Evolutionary conservation across 2,113 vertebrate species (phyloP).

Genomic region (Pseudorhombus dupliciocellatus): DNA sequence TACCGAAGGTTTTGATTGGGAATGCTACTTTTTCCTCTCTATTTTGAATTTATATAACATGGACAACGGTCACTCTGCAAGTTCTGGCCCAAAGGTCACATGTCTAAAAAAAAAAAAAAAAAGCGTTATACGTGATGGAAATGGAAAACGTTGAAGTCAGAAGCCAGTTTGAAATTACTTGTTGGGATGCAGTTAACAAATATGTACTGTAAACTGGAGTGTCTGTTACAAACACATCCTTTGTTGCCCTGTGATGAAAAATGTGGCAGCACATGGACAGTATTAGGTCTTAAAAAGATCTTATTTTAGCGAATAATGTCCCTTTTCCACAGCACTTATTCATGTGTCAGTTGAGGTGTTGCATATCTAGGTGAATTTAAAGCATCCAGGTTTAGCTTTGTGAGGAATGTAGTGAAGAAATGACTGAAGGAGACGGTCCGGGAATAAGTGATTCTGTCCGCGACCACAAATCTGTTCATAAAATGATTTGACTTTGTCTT

Average conservation of each 20-base stretch:
- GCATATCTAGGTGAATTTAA: constrained; percentile 28
- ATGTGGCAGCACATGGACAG: constrained; percentile 45
- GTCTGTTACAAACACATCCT: constrained; percentile 60
- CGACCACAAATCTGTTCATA: constrained; percentile 32
- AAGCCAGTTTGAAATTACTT: constrained; percentile 51
- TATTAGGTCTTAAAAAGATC: constrained; percentile 33
- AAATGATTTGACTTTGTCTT: constrained; percentile 46
- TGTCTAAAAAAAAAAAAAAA: constrained; percentile 37
- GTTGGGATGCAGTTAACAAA: constrained; percentile 50
- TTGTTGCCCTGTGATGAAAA: constrained; percentile 29
- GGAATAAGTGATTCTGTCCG: constrained; percentile 27
- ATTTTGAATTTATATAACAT: constrained; percentile 34
- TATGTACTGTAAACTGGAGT: constrained; percentile 74
- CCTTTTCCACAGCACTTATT: constrained; percentile 53
- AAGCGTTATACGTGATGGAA: constrained; percentile 36
- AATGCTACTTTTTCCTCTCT: constrained; percentile 30
- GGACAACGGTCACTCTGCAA: constrained; percentile 46
- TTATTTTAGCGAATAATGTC: constrained; percentile 24
- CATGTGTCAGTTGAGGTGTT: constrained; percentile 23
- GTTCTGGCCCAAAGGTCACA: constrained; percentile 34
- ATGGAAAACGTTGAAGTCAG: constrained; percentile 31
- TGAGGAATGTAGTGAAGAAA: constrained; percentile 66
- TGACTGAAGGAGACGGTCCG: constrained; percentile 36
- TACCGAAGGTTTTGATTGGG: constrained; percentile 57
- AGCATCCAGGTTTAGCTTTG: constrained; percentile 43